Conservation (phyloP, 1,140 invertebrate species). For the Neuroterus valhalla region DNA sequence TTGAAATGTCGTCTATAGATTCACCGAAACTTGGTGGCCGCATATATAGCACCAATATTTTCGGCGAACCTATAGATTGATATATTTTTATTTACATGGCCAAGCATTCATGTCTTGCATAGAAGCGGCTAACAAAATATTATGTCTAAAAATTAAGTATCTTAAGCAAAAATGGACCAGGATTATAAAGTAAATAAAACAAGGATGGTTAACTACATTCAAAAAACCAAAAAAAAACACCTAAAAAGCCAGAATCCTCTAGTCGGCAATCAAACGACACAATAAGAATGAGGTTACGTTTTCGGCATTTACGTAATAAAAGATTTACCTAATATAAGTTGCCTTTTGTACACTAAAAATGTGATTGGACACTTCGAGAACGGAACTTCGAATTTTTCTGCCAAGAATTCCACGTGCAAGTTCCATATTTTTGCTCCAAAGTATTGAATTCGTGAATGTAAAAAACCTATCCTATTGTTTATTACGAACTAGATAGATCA, state of each 20-base stretch:
- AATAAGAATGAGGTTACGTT: slow-evolving; percentile 38
- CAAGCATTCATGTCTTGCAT: too few species aligned
- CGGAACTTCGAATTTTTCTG: slow-evolving; percentile 50
- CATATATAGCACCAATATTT: too few species aligned
- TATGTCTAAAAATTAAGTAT: too few species aligned
- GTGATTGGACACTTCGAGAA: slow-evolving; percentile 58
- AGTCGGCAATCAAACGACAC: slow-evolving; percentile 4
- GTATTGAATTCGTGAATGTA: not conserved
- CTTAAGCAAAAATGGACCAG: too few species aligned
- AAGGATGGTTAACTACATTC: too few species aligned
- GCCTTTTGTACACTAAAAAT: slow-evolving; percentile 53
- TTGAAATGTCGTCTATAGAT: too few species aligned
- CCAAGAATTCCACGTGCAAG: slow-evolving; percentile 55
- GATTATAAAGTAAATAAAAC: too few species aligned
- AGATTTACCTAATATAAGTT: slow-evolving; percentile 64
- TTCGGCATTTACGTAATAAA: slow-evolving; percentile 45
- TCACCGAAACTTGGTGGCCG: too few species aligned
- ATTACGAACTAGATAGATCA: slow-evolving; percentile 11
- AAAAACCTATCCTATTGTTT: slow-evolving; percentile 23
- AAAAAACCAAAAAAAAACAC: not conserved
- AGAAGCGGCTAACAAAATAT: too few species aligned
- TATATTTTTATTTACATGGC: too few species aligned
- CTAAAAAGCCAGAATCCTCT: slow-evolving; percentile 1
- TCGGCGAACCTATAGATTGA: too few species aligned
- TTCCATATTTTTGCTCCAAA: slow-evolving; percentile 58